Evolutionary conservation across 2,888 invertebrate genomes (phyloP).

Genomic region (Palloptera scutellata): DNA sequence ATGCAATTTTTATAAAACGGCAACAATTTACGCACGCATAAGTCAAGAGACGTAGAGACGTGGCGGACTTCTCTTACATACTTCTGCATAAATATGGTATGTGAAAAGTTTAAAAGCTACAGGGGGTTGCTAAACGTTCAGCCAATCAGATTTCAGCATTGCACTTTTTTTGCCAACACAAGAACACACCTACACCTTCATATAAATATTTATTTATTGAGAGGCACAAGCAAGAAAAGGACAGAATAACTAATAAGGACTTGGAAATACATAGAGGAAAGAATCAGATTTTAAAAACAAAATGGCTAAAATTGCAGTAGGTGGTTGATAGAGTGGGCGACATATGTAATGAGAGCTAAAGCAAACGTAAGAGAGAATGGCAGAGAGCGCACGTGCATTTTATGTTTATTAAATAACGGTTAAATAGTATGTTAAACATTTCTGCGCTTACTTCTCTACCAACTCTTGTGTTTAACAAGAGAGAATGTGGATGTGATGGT

Average conservation of each 20-base stretch:
- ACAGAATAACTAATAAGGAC: neutral
- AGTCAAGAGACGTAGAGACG: too few relatives aligned
- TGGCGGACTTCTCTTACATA: too few relatives aligned
- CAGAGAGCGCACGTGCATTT: neutral
- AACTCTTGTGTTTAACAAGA: slow-evolving; percentile 4
- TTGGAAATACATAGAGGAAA: slow-evolving; percentile 1
- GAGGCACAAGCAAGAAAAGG: neutral
- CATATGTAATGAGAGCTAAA: too few relatives aligned
- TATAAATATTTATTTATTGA: neutral
- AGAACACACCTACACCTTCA: too few relatives aligned
- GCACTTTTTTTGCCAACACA: slow-evolving; percentile 14
- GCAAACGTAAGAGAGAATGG: slow-evolving; percentile 2
- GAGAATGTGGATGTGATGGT: too few relatives aligned
- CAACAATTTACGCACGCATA: slow-evolving; percentile 18
- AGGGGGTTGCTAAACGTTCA: slow-evolving; percentile 45
- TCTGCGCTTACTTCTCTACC: slow-evolving; percentile 20
- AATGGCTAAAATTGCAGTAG: slow-evolving; percentile 54
- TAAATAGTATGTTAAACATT: slow-evolving; percentile 49
- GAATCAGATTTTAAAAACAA: slow-evolving; percentile 46
- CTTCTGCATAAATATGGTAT: neutral
- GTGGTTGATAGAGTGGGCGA: neutral
- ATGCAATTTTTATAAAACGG: slow-evolving; percentile 21
- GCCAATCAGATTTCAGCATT: slow-evolving; percentile 45
- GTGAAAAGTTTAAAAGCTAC: slow-evolving; percentile 18
- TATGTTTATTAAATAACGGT: slow-evolving; percentile 51